These are phyloP conservation scores for Arion vulgaris DNA, from an alignment of 1,140 invertebrate genomes.

Conservation along the genomic window DNA sequence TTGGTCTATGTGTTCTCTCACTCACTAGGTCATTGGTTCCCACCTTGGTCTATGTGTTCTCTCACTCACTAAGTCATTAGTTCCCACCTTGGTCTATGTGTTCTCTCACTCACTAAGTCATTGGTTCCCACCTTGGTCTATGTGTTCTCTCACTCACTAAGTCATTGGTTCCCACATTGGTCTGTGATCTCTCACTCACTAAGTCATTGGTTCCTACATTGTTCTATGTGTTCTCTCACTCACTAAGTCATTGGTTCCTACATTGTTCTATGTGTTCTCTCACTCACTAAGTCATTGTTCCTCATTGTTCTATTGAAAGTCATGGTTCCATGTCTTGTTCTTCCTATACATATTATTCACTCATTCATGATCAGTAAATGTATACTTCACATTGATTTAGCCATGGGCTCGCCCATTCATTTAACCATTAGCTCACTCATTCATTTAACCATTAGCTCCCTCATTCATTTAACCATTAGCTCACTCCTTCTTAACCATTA, in stretches of 20 bases:
- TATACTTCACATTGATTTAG: no score
- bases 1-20: neutral
- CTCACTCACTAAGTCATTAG: neutral
- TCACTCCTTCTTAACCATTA: neutral
- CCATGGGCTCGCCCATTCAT: neutral
- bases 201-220: no score
- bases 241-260: no score
- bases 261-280: no score
- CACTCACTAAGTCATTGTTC: no score
- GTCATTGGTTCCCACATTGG: no score
- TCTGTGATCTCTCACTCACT: no score
- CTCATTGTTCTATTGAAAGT: no score
- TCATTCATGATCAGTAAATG: neutral
- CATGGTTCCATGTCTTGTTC: no score
- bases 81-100: neutral
- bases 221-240: no score
- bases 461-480: neutral
- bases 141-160: no score
- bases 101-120: neutral
- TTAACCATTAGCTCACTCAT: neutral
- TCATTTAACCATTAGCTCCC: neutral
- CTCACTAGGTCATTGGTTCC: neutral
- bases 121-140: neutral
- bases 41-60: neutral
- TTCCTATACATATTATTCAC: no score